Evolutionary conservation across 2,113 vertebrate species (phyloP), one percentile per base, ranked within the genome.

Genomic region (Raphicerus campestris): DNA sequence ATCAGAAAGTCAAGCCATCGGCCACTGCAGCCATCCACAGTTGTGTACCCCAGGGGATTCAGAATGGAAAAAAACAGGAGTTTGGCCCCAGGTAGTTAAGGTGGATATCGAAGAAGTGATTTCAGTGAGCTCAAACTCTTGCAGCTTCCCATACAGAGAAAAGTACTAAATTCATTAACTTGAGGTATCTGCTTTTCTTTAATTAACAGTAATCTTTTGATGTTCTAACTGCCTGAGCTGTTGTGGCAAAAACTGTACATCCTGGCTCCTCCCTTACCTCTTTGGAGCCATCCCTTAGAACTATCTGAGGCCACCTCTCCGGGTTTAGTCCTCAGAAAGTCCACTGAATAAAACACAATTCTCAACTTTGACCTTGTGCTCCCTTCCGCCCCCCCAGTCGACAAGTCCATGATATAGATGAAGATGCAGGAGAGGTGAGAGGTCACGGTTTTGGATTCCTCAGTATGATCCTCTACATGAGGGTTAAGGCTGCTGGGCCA

Each of bases 371-470:
- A 78, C 26, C 42, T 47, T 80, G 30, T 51, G 47, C 8, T 11
- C 47, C 45, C 9, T 20, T 49, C 47, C 6, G 0, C 56, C 1
- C 8, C 9, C 28, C 5, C 1, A 51, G 28, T n/a, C 1, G 4
- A 47, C 26, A 78, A 22, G 77, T 28, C 80, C 32, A 8, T 6
- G 51, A 53, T 22, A 8, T 1, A 45, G 49, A n/a, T 1, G 58
- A 87, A 63, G 75, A 16, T 15, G 47, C 17, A 35, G 5, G 49
- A 87, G 30, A 80, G 58, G 19, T n/a, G 66, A 84, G 39, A 24
- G 81, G 53, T 85, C 77, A 19, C 0, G 1, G 55, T 35, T 24
- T 30, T 39, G 45, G 17, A 13, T 15, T 10, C 8, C 2, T 51
- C 73, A 47, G 1, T 11, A 35, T 6, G n/a, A 16, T 60, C 39